Base-by-base conservation (phyloP, 1,140 invertebrate species). In the Drosophila orosa region DNA sequence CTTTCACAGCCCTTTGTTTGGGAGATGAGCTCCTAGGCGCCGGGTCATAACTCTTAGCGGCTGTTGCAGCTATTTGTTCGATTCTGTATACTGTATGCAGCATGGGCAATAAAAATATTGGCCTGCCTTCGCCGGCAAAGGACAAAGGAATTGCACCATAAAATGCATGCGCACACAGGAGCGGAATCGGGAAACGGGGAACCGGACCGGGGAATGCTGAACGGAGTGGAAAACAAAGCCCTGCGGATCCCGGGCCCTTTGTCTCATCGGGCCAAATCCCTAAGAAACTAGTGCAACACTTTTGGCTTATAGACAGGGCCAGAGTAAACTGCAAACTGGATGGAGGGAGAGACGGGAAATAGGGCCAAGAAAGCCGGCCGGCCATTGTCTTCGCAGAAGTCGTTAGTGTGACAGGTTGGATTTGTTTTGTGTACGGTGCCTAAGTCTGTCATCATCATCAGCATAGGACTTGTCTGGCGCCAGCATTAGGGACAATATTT, bases 401-500 rank as follows among this genome's bases (percentile, higher is more conserved):
- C 89, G 89, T 90, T 90, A 90, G 89, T 90, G 80, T 90, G 89
- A 90, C 89, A 90, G 89, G 89, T 90, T 86, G 86, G 86, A 80
- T 90, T 84, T 90, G 78, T 86, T 82, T 78, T 84, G 80, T 81
- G 67, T 77, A 83, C 72, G 77, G 78, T 90, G 90, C 83, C 80
- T 85, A 89, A 90, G 89, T 91, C 87, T 90, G 87, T 90, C 85
- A 90, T 90, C 87, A 90, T 90, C 89, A 90, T 90, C 89, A 91
- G 89, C 89, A 85, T 85, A 91, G 79, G 80, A 84, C 74, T 89
- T 89, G 89, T 90, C 89, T 90, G 89, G 89, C 89, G 89, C 89
- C 89, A 90, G 89, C 89, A 90, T 90, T 90, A 91, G 84, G 75
- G 89, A 91, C 77, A 90, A 90, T 90, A 89, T 90, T 90, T 87